phyloP scores from a whole-genome alignment of 2,113 vertebrate genomes.

The Microtus pennsylvanicus region DNA sequence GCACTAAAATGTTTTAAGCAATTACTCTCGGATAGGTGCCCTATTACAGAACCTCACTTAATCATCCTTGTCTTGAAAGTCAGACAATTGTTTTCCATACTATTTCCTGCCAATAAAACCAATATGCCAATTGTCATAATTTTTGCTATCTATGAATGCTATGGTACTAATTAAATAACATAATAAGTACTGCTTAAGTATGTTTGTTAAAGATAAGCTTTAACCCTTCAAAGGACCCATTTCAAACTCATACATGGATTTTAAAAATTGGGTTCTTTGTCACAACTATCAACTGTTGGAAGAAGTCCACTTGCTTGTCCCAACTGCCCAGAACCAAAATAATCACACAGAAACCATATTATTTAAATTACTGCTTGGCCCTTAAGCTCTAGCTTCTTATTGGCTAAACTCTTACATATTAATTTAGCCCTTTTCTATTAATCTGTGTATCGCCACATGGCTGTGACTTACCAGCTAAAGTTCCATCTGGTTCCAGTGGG shows the following conservation, averaged over 20 bases:
- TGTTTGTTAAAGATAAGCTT: conserved; percentile 4
- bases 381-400: too few species aligned
- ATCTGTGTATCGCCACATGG: too few species aligned
- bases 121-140: neutral
- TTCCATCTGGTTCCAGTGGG: too few species aligned
- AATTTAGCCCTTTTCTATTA: too few species aligned
- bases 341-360: too few species aligned
- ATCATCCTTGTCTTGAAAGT: neutral
- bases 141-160: conserved; percentile 18
- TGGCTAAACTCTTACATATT: too few species aligned
- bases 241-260: neutral
- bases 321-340: too few species aligned
- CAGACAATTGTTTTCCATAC: neutral
- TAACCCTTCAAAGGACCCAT: neutral
- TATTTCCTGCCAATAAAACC: conserved; percentile 57
- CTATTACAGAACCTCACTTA: neutral
- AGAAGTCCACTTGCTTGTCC: too few species aligned
- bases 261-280: conserved; percentile 17
- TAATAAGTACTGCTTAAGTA: neutral
- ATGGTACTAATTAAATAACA: neutral
- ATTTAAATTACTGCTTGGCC: too few species aligned
- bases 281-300: neutral
- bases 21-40: neutral
- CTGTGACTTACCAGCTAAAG: too few species aligned
- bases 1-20: conserved; percentile 45